phyloP scores from a whole-genome alignment of 2,113 vertebrate genomes.

The Dendrocopos noguchii region DNA sequence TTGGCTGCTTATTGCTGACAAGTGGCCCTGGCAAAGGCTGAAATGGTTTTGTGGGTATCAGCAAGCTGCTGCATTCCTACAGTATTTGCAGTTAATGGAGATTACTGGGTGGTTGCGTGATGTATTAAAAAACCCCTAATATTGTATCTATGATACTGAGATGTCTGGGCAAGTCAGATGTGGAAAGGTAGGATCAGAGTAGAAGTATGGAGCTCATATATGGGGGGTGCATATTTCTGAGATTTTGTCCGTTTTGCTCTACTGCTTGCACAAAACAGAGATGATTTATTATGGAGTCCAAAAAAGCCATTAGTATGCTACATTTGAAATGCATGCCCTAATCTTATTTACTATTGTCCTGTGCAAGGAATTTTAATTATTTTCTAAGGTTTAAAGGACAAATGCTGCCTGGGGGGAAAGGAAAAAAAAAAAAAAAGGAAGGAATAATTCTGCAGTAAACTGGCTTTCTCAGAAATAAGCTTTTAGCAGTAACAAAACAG shows the following conservation, averaged over 20 bases:
- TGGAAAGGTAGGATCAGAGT: background rate
- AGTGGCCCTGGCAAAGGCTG: background rate
- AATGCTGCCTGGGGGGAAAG: background rate
- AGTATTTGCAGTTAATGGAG: background rate
- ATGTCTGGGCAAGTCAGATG: background rate
- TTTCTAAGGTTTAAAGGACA: background rate
- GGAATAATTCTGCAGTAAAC: background rate
- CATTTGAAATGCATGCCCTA: background rate
- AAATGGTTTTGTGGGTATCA: background rate
- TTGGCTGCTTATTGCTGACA: background rate
- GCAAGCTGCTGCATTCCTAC: background rate
- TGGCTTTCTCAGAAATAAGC: background rate
- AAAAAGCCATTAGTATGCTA: slow-evolving; percentile 1
- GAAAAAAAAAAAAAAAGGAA: background rate
- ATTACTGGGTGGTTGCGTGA: background rate
- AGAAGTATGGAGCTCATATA: background rate
- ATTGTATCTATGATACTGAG: background rate
- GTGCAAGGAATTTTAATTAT: slow-evolving; percentile 11
- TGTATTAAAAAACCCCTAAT: background rate
- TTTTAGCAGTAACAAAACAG: background rate
- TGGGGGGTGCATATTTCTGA: background rate
- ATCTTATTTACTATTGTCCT: slow-evolving; percentile 30
- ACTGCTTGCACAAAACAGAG: background rate
- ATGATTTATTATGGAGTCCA: background rate
- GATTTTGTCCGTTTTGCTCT: background rate